Evolutionary conservation across 1,140 invertebrate genomes (phyloP).

Genomic region (Hesperophylax magnus): DNA sequence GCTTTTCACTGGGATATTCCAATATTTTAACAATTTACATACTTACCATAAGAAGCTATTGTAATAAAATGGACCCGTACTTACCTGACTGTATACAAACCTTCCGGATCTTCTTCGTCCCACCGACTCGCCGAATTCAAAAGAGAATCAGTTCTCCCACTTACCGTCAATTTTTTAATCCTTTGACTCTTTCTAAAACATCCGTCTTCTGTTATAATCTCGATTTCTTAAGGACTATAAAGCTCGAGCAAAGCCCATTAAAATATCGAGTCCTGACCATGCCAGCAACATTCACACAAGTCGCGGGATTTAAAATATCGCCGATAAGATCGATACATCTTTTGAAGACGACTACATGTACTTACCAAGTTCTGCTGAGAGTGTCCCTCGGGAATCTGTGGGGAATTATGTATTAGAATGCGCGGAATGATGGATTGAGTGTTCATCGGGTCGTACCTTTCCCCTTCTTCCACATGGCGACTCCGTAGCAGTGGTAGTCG

Average conservation of each 20-base stretch:
- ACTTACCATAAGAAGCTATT: constrained; percentile 1
- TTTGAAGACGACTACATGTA: constrained; percentile 32
- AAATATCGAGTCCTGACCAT: constrained; percentile 2
- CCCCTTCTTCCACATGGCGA: constrained; percentile 77
- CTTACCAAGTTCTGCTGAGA: background rate
- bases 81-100: constrained; percentile 23
- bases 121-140: constrained; percentile 33
- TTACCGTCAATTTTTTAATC: constrained; percentile 36
- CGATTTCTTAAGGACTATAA: constrained; percentile 13
- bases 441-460: constrained; percentile 71
- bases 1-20: constrained; percentile 25
- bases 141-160: constrained; percentile 23
- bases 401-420: background rate
- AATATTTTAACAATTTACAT: constrained; percentile 26
- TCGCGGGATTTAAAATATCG: constrained; percentile 33
- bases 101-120: background rate
- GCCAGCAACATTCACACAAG: background rate
- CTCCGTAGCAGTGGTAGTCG: constrained; percentile 72
- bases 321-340: constrained; percentile 34
- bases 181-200: background rate
- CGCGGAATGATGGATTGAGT: background rate
- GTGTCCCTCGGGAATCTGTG: background rate
- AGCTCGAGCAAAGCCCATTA: constrained; percentile 23
- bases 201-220: background rate
- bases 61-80: constrained; percentile 5